Evolutionary conservation across 2,888 invertebrate genomes (phyloP).

Genomic region (Pandemis cinnamomeana): DNA sequence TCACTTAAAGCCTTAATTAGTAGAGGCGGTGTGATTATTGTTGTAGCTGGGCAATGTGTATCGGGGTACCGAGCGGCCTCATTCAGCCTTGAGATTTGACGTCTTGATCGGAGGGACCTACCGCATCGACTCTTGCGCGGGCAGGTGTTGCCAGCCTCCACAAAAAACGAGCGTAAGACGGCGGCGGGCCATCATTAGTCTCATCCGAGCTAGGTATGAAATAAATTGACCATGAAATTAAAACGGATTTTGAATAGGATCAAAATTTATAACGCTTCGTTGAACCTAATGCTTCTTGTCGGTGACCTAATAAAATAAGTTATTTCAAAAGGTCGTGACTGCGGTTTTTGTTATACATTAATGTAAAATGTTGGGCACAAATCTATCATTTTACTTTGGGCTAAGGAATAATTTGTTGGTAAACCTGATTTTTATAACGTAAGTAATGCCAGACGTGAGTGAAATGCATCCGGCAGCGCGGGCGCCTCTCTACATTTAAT

Average conservation of each 20-base stretch:
- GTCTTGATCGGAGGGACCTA: constrained; percentile 82
- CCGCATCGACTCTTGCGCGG: constrained; percentile 79
- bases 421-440: not conserved
- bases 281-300: constrained; percentile 18
- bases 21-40: constrained; percentile 64
- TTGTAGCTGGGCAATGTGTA: constrained; percentile 70
- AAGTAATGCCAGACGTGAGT: constrained; percentile 10
- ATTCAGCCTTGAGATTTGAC: constrained; percentile 81
- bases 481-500: constrained; percentile 29
- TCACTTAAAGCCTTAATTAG: constrained; percentile 59
- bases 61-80: constrained; percentile 69
- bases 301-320: constrained; percentile 33
- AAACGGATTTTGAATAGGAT: constrained; percentile 50
- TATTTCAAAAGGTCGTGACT: not conserved
- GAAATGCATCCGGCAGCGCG: constrained; percentile 34
- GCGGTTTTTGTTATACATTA: not conserved
- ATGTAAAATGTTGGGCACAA: not conserved
- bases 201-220: constrained; percentile 60
- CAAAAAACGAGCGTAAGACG: constrained; percentile 80
- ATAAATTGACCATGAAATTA: constrained; percentile 67
- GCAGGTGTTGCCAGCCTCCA: constrained; percentile 76
- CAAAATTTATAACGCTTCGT: constrained; percentile 36
- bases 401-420: not conserved
- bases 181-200: constrained; percentile 71
- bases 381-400: not conserved